Evolutionary conservation across 2,797 vertebrate species (phyloP).

Genomic region (Tolypeutes matacus): DNA sequence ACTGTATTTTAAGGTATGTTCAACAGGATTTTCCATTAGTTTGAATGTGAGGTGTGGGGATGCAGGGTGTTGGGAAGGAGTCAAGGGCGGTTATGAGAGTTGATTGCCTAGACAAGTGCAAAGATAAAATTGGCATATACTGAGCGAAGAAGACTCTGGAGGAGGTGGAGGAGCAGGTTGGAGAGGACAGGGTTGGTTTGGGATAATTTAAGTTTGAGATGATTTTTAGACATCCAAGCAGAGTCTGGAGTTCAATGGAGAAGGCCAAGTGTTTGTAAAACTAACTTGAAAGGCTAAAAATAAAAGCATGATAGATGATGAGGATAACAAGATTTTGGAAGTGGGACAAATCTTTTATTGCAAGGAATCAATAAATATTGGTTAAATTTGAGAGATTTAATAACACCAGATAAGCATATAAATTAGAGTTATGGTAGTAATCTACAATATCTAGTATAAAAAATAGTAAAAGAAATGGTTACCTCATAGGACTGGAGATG

Average conservation of each 20-base stretch:
- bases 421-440: background rate
- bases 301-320: background rate
- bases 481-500: background rate
- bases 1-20: background rate
- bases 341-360: background rate
- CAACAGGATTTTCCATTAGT: background rate
- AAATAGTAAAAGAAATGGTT: background rate
- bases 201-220: background rate
- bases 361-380: background rate
- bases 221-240: background rate
- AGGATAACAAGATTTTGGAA: background rate
- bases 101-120: background rate
- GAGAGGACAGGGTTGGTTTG: background rate
- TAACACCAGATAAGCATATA: background rate
- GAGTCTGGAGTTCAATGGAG: background rate
- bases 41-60: background rate
- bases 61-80: background rate
- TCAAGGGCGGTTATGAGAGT: background rate
- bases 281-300: conserved; percentile 1
- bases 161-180: fast-evolving
- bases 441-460: background rate
- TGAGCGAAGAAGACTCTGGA: background rate
- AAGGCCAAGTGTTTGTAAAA: background rate
- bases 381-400: conserved; percentile 33
- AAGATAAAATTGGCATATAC: background rate